Evolutionary conservation across 2,797 vertebrate genomes (phyloP), one percentile per base, ranked within the genome.

Genomic region (Anas flavirostris): DNA sequence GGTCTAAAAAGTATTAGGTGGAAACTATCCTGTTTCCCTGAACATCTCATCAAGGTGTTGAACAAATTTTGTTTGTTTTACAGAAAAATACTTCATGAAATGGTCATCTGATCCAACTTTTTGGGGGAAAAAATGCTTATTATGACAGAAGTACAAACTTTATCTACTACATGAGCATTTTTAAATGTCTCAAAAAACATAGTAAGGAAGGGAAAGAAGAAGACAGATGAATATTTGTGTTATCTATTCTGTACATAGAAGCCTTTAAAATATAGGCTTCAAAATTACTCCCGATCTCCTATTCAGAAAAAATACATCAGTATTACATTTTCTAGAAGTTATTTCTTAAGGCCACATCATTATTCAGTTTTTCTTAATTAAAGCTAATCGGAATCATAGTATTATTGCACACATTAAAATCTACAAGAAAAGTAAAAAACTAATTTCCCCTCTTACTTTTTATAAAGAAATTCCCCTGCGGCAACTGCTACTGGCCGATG

Each of bases 391-490:
- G 44, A 80, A 70, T 22, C 15, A 53, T 2, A 11, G 0, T 33
- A 66, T 33, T 70, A 88, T 79, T 8, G 46, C 25, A 90, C 39
- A 82, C 16, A 82, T 9, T 10, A 86, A 74, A 77, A 90, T 64
- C 33, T 59, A 58, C 18, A 86, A 44, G 35, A 89, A 63, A 62
- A 67, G 28, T n/a, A 70, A 16, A 41, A 50, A 50, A 26, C 52
- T 29, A 86, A 88, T 60, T 83, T 59, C 74, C 74, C 67, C 18
- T 48, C 99, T 96, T 98, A 99, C 99, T 99, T 99, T 98, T 99
- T 99, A 95, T 98, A 99, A 76, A 99, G 99, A 97, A 99, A 99
- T 96, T 99, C 99, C 96, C 99, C 99, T 62, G 99, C 99, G 25
- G 99, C 99, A 88, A 99, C 97, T 75, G 99, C 99, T 35, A 99